Evolutionary conservation across 2,797 vertebrate species (phyloP).

Genomic region (Oreochromis mossambicus): DNA sequence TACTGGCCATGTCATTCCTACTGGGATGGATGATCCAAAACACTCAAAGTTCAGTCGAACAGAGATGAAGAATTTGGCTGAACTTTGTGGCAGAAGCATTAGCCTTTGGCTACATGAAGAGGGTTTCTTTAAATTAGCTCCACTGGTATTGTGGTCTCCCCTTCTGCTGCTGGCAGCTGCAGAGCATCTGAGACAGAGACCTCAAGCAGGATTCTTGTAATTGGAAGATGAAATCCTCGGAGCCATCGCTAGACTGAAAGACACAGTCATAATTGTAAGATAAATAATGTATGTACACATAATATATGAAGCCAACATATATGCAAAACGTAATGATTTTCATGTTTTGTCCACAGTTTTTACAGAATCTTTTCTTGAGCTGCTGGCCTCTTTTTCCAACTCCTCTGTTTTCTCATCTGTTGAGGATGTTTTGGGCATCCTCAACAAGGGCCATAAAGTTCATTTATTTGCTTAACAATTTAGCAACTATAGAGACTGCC

Average conservation of each 20-base stretch:
- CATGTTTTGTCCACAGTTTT: neutral
- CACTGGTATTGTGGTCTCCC: neutral
- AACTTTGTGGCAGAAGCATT: neutral
- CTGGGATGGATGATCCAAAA: neutral
- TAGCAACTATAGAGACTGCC: neutral
- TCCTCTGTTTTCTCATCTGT: neutral
- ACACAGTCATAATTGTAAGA: neutral
- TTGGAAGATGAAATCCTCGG: neutral
- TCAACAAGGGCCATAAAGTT: neutral
- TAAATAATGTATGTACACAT: neutral
- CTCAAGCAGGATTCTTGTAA: constrained; percentile 12
- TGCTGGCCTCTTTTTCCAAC: neutral
- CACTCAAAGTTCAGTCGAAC: neutral
- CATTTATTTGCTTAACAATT: neutral
- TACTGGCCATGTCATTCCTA: neutral
- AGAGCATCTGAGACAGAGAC: neutral
- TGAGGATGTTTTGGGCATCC: neutral
- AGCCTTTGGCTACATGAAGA: constrained; percentile 1
- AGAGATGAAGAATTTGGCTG: neutral
- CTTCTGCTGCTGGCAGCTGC: constrained; percentile 3
- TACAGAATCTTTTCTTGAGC: neutral
- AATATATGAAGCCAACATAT: neutral
- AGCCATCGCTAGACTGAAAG: neutral
- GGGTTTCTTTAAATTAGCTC: neutral
- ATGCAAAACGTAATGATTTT: neutral